Evolutionary conservation across 2,113 vertebrate genomes (phyloP), one percentile per base, ranked within the genome.

Genomic region (Heloderma charlesbogerti): DNA sequence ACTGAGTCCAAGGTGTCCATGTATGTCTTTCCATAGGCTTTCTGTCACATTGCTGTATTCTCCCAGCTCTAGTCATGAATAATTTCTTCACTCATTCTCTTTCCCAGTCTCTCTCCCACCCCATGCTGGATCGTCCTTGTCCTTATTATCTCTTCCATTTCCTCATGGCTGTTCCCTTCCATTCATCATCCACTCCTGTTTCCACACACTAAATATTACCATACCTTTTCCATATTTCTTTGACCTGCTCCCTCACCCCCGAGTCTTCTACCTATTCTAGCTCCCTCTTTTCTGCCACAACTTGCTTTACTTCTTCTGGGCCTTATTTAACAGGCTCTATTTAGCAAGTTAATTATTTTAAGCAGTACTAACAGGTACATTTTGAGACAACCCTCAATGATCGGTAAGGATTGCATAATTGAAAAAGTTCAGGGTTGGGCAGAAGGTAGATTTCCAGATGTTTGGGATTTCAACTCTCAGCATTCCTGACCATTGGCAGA

Each of bases 291-390:
- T n/a, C 18, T 20, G 40, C 43, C 31, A 51, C 67, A 45, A 72
- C 22, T 22, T 71, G 54, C 7, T 6, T 60, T 75, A 2, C 43
- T 43, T 85, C 67, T 69, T 60, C 3, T 63, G 34, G 25, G 37
- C n/a, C 20, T 63, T 83, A 67, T 85, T 31, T 71, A 45, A 69
- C 34, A 69, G 15, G 43, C 66, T 22, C 4, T 25, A 37, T 66
- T 8, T 88, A 66, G 6, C 4, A 88, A 88, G 54, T 34, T 48
- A 67, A 63, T 88, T 83, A 6, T 88, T 91, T 57, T 57, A 92
- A 92, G 51, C 78, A 66, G 92, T 78, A 87, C 15, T 29, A 40
- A 0, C 63, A 31, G 9, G 7, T 87, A 18, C 88, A 6, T 90
- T 67, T 81, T 51, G 84, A 93, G 60, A 89, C 6, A 71, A 81